These are phyloP conservation scores for Coregonus suidteri DNA, from an alignment of 2,797 vertebrate genomes.

Conservation along the genomic window DNA sequence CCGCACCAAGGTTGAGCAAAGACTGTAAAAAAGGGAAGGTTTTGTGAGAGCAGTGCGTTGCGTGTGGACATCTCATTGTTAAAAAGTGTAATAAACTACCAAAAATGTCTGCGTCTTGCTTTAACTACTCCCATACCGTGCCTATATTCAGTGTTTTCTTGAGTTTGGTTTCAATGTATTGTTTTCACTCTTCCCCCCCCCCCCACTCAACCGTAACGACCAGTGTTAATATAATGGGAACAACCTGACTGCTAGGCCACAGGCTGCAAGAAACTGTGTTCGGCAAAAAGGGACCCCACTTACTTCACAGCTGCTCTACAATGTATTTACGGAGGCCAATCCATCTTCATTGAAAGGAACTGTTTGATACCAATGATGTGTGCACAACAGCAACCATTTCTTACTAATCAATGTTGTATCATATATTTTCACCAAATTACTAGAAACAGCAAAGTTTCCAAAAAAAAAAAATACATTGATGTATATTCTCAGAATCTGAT, in stretches of 20 bases:
- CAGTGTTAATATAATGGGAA: not conserved
- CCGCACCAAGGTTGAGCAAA: not conserved
- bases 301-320: no score
- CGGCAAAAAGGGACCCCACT: no score
- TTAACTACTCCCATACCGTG: not conserved
- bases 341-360: no score
- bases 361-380: no score
- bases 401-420: no score
- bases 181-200: not conserved
- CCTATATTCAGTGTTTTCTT: not conserved
- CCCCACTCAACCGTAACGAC: not conserved
- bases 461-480: no score
- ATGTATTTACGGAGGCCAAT: no score
- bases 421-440: no score
- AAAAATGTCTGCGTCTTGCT: not conserved
- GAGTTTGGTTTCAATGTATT: not conserved
- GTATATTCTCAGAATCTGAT: no score
- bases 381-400: no score
- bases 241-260: constrained; percentile 11
- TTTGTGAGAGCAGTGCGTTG: not conserved
- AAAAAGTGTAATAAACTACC: not conserved
- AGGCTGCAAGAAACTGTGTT: no score
- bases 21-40: not conserved
- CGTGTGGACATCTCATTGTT: not conserved
- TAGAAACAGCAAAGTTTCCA: no score